Conservation (phyloP, 2,113 vertebrate species). For the Bubo blakistoni region DNA sequence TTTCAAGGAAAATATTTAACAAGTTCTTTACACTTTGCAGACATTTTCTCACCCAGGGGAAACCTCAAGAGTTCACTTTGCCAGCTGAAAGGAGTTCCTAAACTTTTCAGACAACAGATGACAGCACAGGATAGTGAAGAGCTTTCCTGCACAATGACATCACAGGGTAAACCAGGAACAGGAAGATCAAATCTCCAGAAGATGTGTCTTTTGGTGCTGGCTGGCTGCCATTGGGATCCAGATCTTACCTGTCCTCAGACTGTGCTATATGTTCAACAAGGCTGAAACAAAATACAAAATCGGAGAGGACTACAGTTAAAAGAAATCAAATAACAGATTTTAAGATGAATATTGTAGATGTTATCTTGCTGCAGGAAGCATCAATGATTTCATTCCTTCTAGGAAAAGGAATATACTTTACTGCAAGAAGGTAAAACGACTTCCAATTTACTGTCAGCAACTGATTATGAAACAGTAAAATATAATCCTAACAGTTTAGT, state of each 20-base stretch:
- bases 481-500: background rate
- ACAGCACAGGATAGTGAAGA: background rate
- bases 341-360: background rate
- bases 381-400: background rate
- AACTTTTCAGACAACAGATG: background rate
- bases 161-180: background rate
- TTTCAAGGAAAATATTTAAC: background rate
- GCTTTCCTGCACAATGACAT: background rate
- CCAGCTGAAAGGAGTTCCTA: background rate
- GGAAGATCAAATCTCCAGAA: background rate
- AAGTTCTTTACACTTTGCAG: background rate
- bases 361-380: background rate
- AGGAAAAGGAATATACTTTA: background rate
- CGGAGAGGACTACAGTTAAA: background rate
- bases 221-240: background rate
- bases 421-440: background rate
- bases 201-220: background rate
- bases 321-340: background rate
- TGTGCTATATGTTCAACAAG: background rate
- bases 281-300: background rate
- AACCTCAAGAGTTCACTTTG: background rate
- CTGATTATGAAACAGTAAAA: background rate
- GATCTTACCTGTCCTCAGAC: background rate
- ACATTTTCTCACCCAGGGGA: background rate
- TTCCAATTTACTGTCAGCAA: background rate